A percentile compares a stretch with the other conserved stretches of the same genome.
phyloP scores from a whole-genome alignment of 2,113 vertebrate genomes.

The Jacana jacana region DNA sequence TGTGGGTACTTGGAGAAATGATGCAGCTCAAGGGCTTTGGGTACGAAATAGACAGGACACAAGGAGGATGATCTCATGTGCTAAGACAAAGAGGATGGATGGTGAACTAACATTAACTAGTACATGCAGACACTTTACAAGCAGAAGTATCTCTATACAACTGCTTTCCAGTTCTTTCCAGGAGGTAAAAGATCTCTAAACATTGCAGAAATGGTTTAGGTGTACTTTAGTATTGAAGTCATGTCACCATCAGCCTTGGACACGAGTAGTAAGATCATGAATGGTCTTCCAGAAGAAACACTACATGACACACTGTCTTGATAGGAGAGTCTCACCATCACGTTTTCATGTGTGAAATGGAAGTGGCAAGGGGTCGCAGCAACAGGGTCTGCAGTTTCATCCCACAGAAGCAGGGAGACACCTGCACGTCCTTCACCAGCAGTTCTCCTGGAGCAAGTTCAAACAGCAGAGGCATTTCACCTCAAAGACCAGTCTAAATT shows the following conservation, averaged over 20 bases:
- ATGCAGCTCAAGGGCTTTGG: neutral
- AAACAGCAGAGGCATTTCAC: neutral
- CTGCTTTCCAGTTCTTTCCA: neutral
- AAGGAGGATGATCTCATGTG: neutral
- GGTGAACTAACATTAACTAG: neutral
- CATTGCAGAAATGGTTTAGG: neutral
- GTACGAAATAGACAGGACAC: neutral
- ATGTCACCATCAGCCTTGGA: neutral
- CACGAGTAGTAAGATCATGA: neutral
- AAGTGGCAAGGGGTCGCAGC: neutral
- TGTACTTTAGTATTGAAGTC: neutral
- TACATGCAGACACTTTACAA: neutral
- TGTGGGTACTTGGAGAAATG: neutral
- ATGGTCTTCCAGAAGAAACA: neutral
- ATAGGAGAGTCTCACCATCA: neutral
- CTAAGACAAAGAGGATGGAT: neutral
- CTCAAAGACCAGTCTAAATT: neutral
- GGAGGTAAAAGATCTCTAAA: neutral
- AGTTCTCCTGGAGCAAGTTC: neutral
- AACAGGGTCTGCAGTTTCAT: neutral
- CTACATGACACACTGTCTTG: neutral
- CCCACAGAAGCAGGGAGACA: neutral
- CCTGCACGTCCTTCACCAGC: neutral
- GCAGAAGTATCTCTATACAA: neutral
- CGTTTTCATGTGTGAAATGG: neutral